A percentile compares a stretch with the other conserved stretches of the same genome.
These are phyloP conservation scores for Rhopalosiphum nymphaeae DNA, from an alignment of 2,888 invertebrate species.

Conservation along the genomic window DNA sequence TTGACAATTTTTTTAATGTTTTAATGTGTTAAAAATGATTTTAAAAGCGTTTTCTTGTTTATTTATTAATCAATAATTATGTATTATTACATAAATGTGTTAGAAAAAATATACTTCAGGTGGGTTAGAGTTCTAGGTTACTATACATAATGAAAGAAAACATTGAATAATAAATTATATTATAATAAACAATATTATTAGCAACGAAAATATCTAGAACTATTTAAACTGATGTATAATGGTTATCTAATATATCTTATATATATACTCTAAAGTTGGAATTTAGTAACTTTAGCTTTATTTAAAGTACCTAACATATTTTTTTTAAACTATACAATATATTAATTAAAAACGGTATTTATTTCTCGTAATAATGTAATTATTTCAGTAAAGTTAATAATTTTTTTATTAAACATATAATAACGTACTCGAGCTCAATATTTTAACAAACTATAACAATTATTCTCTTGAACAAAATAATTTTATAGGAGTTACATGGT, in stretches of 20 bases:
- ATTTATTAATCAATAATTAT: not conserved
- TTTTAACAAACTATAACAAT: not conserved
- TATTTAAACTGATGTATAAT: not conserved
- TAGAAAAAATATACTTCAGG: not conserved
- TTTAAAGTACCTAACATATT: not conserved
- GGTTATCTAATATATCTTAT: not conserved
- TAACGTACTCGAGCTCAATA: not conserved
- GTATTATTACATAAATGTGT: not conserved
- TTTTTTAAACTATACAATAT: not conserved
- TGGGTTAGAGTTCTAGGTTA: not conserved
- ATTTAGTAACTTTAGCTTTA: not conserved
- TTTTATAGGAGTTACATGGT: not conserved
- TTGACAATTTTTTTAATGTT: not conserved
- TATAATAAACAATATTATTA: not conserved
- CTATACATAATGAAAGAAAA: not conserved
- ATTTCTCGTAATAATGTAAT: not conserved
- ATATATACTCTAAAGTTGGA: not conserved
- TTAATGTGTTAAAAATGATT: not conserved
- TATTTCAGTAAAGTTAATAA: not conserved
- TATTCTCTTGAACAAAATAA: not conserved
- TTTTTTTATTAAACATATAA: not conserved
- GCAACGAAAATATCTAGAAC: not conserved
- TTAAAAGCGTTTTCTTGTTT: not conserved
- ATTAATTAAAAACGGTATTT: not conserved
- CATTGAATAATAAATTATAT: not conserved